Evolutionary conservation across 1,140 invertebrate species (phyloP), one percentile per base, ranked within the genome.

Genomic region (Trichogramma pretiosum): DNA sequence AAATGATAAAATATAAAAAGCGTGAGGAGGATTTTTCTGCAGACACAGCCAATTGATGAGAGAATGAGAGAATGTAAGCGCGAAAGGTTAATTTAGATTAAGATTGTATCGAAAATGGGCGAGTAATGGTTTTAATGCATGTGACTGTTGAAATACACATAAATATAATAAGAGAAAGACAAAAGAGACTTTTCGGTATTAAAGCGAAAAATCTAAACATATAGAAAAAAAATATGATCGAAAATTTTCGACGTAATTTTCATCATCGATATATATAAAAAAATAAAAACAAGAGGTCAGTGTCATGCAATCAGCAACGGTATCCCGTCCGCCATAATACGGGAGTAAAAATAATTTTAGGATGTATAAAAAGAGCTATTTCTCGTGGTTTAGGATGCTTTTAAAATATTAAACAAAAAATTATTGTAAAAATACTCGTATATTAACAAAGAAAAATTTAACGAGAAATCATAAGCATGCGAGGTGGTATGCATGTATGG

Each of bases 291-390:
- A n/a, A n/a, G 21, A 44, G 30, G 24, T 55, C 52, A 21, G n/a
- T 17, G 24, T 45, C 30, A 42, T 34, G 40, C 35, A 40, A 37
- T 32, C 24, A 46, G 55, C 53, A 54, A 54, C 55, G n/a, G n/a
- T n/a, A 61, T 55, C 57, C 59, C 60, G 57, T 65, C 63, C 64
- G n/a, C n/a, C n/a, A n/a, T n/a, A 52, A 56, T 61, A 62, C 53
- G 63, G 64, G 60, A 64, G 63, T 63, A 62, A n/a, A n/a, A 61
- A 52, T 65, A 60, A 53, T 52, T 67, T 65, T 64, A 65, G 62
- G 53, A n/a, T 66, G 60, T 66, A 65, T 59, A 64, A 64, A 65
- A 58, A 56, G 52, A 56, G 49, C 56, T 61, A 61, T 61, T 58
- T 59, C 61, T 64, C 59, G 60, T 60, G 56, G 55, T 55, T 62